A percentile compares a stretch with the other conserved stretches of the same genome.
Conservation (phyloP, 2,797 vertebrate species). For the Hylomyscus alleni region DNA sequence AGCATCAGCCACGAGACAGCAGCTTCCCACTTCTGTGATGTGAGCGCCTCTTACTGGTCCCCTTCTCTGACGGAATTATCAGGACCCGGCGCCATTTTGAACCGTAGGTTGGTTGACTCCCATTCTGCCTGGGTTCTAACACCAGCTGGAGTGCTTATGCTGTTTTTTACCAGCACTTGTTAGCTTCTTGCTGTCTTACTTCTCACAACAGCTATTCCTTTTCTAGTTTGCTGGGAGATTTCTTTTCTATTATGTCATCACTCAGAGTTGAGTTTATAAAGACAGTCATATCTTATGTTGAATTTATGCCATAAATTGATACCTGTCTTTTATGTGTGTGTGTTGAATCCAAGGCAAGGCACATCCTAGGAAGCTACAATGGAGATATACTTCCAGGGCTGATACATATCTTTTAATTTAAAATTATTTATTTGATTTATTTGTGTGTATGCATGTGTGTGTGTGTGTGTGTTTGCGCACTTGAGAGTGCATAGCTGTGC, state of each 20-base stretch:
- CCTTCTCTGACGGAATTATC: slow-evolving; percentile 28
- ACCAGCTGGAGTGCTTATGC: neutral
- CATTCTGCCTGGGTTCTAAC: slow-evolving; percentile 33
- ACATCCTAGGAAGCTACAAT: neutral
- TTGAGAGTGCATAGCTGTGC: neutral
- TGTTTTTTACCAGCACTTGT: neutral
- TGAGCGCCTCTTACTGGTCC: neutral
- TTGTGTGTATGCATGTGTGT: too few relatives aligned
- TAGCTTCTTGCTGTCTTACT: neutral
- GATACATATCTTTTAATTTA: neutral
- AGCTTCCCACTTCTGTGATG: slow-evolving; percentile 51
- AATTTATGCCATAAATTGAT: slow-evolving; percentile 47
- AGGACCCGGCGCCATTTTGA: slow-evolving; percentile 18
- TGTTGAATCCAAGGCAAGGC: neutral
- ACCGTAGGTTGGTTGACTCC: neutral
- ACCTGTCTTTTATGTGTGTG: neutral
- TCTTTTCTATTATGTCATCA: slow-evolving; percentile 53
- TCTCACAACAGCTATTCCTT: neutral
- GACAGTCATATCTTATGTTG: slow-evolving; percentile 28
- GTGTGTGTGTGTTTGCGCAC: too few relatives aligned
- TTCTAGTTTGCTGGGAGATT: neutral
- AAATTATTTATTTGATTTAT: neutral
- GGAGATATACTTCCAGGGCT: neutral
- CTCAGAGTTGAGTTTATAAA: slow-evolving; percentile 55
- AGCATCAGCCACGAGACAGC: slow-evolving; percentile 65